Evolutionary conservation across 2,113 vertebrate species (phyloP).

Genomic region (Panurus biarmicus): DNA sequence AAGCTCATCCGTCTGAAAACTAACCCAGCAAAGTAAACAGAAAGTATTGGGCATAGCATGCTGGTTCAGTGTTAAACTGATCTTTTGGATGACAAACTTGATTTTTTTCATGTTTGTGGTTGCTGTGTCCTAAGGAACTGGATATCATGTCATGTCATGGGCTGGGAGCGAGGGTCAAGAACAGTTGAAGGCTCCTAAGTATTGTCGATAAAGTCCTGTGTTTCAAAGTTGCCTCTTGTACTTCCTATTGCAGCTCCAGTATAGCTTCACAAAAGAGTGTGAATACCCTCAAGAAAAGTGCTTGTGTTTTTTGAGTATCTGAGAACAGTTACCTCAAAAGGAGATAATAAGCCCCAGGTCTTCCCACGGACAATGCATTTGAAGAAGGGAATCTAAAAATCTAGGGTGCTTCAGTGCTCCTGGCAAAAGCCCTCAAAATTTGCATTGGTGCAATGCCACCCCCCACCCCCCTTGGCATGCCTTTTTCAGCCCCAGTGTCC

Average conservation of each 20-base stretch:
- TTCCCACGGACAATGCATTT: neutral
- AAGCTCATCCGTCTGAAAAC: neutral
- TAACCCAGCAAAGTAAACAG: neutral
- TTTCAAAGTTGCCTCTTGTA: neutral
- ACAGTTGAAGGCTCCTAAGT: neutral
- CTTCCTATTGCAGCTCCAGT: neutral
- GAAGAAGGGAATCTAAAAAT: neutral
- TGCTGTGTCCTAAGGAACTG: neutral
- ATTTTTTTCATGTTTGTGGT: neutral
- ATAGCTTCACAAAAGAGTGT: neutral
- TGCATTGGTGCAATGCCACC: neutral
- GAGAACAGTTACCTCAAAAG: neutral
- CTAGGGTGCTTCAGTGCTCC: neutral
- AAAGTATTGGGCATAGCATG: no score
- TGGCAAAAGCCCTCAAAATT: neutral
- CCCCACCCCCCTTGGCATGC: neutral
- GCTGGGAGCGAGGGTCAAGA: neutral
- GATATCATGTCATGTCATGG: neutral
- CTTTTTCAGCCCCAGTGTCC: neutral
- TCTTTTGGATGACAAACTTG: neutral
- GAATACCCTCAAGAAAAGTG: neutral
- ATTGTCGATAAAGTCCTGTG: neutral
- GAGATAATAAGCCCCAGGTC: neutral
- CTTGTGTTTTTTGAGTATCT: neutral
- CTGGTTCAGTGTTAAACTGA: neutral